phyloP scores from a whole-genome alignment of 2,113 vertebrate genomes.

The Aspidoscelis tigris region DNA sequence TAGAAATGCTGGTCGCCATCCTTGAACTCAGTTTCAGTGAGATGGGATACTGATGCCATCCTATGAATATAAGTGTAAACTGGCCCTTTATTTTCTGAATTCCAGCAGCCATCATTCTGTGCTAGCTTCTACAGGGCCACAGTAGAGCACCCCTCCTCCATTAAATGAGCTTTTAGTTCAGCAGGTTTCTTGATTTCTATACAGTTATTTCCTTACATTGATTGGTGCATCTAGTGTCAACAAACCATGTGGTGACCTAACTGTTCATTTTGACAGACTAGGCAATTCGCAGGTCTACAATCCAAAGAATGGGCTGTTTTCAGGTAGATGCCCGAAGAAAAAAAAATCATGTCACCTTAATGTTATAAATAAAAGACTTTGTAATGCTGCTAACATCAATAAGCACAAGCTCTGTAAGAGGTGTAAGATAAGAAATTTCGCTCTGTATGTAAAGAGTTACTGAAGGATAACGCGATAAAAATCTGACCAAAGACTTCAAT shows the following conservation, averaged over 20 bases:
- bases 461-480: slow-evolving; percentile 37
- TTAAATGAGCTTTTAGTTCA: background rate
- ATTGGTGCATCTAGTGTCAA: background rate
- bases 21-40: too few relatives aligned
- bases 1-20: too few relatives aligned
- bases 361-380: fast-evolving
- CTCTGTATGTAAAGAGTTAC: slow-evolving; percentile 35
- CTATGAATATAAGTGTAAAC: too few relatives aligned
- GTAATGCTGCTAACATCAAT: background rate
- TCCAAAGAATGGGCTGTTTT: background rate
- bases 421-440: fast-evolving
- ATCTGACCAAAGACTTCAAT: slow-evolving; percentile 56
- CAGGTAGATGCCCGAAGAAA: background rate
- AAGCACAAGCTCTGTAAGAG: background rate
- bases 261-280: background rate
- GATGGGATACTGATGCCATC: too few relatives aligned
- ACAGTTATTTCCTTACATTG: background rate
- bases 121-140: background rate
- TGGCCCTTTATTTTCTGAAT: too few relatives aligned
- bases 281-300: background rate
- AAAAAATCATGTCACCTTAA: background rate
- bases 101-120: too few relatives aligned
- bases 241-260: background rate
- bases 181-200: background rate
- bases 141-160: background rate